Evolutionary conservation across 2,797 vertebrate genomes (phyloP).

Genomic region (Pseudomugil gertrudae): DNA sequence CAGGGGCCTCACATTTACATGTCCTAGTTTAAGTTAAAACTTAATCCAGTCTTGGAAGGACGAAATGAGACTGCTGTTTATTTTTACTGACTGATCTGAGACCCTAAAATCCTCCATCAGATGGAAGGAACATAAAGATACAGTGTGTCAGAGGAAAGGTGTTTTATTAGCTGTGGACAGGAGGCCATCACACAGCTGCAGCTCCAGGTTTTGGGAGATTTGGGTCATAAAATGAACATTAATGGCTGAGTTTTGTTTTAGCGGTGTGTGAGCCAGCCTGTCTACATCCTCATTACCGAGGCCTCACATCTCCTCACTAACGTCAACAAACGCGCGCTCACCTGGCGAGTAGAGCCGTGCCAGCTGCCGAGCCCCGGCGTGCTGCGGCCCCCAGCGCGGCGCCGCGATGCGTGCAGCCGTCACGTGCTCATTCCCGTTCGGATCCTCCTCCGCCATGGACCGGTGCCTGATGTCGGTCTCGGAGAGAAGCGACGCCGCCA

Average conservation of each 20-base stretch:
- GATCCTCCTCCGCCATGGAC: conserved; percentile 87
- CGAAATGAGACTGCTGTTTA: conserved; percentile 9
- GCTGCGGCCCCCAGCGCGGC: conserved; percentile 85
- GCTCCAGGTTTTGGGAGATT: background rate
- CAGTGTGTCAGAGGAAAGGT: background rate
- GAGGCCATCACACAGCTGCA: conserved; percentile 7
- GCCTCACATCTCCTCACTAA: conserved; percentile 30
- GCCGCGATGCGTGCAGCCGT: conserved; percentile 80
- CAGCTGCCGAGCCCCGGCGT: conserved; percentile 83
- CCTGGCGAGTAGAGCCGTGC: conserved; percentile 84
- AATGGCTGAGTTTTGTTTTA: background rate
- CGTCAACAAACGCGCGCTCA: conserved; percentile 50
- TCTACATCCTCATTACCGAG: conserved; percentile 3
- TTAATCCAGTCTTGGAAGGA: background rate
- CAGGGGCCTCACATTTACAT: background rate
- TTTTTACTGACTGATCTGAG: background rate
- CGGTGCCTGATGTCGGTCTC: conserved; percentile 82
- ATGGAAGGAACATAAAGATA: background rate
- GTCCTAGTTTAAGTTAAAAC: background rate
- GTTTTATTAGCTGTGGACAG: background rate
- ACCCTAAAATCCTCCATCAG: background rate
- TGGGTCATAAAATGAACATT: background rate
- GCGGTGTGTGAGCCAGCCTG: background rate
- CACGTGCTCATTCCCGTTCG: conserved; percentile 86
- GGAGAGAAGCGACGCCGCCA: conserved; percentile 79